Percentiles rank a stretch among this genome's conserved stretches.
phyloP scores from a whole-genome alignment of 2,797 vertebrate genomes.

The Meriones psammophilus region DNA sequence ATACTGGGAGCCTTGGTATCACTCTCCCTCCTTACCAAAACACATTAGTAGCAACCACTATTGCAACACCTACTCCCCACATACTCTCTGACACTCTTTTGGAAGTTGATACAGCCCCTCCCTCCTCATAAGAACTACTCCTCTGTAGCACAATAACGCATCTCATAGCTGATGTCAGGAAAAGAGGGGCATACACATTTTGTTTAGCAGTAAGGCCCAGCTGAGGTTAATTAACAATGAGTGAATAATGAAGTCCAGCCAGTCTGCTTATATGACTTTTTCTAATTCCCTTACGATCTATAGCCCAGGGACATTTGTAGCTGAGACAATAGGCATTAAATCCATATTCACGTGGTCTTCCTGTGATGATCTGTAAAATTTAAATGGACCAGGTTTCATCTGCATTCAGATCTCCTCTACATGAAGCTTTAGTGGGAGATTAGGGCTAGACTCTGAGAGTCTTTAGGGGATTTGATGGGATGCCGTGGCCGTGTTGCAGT shows the following conservation, averaged over 20 bases:
- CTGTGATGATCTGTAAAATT: constrained; percentile 59
- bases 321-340: constrained; percentile 66
- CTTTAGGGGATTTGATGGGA: constrained; percentile 65
- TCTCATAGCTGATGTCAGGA: constrained; percentile 16
- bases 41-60: not conserved
- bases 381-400: constrained; percentile 69
- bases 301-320: constrained; percentile 30
- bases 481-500: not conserved
- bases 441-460: constrained; percentile 61
- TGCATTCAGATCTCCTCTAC: constrained; percentile 70
- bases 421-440: constrained; percentile 69
- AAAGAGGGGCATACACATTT: constrained; percentile 31
- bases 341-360: constrained; percentile 66
- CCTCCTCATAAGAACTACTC: not conserved
- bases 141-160: not conserved
- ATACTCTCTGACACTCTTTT: not conserved
- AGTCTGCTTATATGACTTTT: constrained; percentile 58
- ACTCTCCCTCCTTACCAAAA: not conserved
- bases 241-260: constrained; percentile 63
- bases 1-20: not conserved
- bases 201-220: not conserved
- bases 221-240: constrained; percentile 66
- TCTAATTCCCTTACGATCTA: constrained; percentile 51
- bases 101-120: not conserved
- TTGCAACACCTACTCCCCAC: not conserved